Evolutionary conservation across 2,797 vertebrate species (phyloP), one percentile per base, ranked within the genome.

Genomic region (Paratrypauchen microcephalus): DNA sequence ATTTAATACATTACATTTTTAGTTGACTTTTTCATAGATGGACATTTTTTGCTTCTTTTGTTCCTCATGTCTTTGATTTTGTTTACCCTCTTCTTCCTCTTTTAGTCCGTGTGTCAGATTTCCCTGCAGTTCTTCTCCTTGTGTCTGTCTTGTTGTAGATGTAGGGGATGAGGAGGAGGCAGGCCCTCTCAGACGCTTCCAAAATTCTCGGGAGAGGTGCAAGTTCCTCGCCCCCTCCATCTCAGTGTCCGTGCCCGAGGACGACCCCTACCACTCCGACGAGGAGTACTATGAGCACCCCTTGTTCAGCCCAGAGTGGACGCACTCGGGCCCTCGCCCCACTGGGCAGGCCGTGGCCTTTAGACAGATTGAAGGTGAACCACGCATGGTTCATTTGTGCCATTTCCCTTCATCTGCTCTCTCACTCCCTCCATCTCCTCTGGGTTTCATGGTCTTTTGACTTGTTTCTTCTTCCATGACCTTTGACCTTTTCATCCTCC

Each of bases 281-380:
- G 95, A 97, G 93, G 96, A 97, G 92, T 96, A 94, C 94, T 97
- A 93, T 97, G 95, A 97, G 74, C 96, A 96, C 86, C 95, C 95
- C 92, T 94, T 97, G 95, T 97, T 97, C 96, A 95, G 95, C 95
- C 96, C 95, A 3, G 94, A 95, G 92, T 96, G 96, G 96, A 92
- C 94, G 88, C 90, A 95, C 94, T 94, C 94, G 90, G 93, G 93
- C 91, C 92, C 91, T 84, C 90, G 68, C 88, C 94, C 94, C 92
- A 91, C 94, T 87, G 95, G 92, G 95, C 92, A 95, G 91, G 92
- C 90, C 75, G 92, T 93, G 94, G 93, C 94, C 88, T 96, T 95
- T 95, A 95, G 93, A 94, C 94, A 88, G 93, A 94, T 95, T 85
- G 93, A 96, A 97, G 96, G 96, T 97, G 96, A 97, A 97, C 94